Evolutionary conservation across 1,140 invertebrate species (phyloP).

Genomic region (Brachionus angularis): DNA sequence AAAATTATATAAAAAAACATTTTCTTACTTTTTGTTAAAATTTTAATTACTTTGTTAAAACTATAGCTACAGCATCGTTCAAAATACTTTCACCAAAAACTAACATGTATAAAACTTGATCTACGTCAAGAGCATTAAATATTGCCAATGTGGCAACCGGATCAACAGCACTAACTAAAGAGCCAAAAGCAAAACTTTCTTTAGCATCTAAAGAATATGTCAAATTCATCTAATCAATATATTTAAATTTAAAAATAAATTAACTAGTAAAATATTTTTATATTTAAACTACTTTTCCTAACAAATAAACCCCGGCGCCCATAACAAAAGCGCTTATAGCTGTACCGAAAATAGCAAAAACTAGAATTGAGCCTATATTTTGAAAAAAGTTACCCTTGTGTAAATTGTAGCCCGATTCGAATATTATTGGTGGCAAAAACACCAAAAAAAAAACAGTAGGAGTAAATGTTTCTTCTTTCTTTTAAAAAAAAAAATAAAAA

Average conservation of each 20-base stretch:
- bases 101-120: slow-evolving; percentile 94
- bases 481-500: too few relatives aligned
- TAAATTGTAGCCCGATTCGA: slow-evolving; percentile 96
- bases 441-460: slow-evolving; percentile 95
- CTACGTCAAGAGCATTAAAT: slow-evolving; percentile 90
- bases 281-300: slow-evolving; percentile 35
- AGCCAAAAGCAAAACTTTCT: slow-evolving; percentile 96
- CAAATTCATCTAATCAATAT: slow-evolving; percentile 60
- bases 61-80: slow-evolving; percentile 97
- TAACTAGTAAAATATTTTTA: neutral
- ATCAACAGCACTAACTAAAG: slow-evolving; percentile 95
- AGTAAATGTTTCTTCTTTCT: slow-evolving; percentile 93
- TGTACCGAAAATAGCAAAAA: slow-evolving; percentile 94
- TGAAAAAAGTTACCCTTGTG: slow-evolving; percentile 98
- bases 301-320: slow-evolving; percentile 48
- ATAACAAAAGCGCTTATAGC: slow-evolving; percentile 73
- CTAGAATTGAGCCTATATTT: slow-evolving; percentile 79
- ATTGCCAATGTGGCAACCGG: slow-evolving; percentile 92
- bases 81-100: slow-evolving; percentile 96
- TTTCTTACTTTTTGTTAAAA: neutral
- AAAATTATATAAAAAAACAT: neutral
- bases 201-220: slow-evolving; percentile 87
- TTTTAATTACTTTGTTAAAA: slow-evolving; percentile 78
- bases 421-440: slow-evolving; percentile 93
- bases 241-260: slow-evolving; percentile 44